These are phyloP conservation scores for Daubentonia madagascariensis DNA, from an alignment of 2,113 vertebrate species.

Conservation along the genomic window DNA sequence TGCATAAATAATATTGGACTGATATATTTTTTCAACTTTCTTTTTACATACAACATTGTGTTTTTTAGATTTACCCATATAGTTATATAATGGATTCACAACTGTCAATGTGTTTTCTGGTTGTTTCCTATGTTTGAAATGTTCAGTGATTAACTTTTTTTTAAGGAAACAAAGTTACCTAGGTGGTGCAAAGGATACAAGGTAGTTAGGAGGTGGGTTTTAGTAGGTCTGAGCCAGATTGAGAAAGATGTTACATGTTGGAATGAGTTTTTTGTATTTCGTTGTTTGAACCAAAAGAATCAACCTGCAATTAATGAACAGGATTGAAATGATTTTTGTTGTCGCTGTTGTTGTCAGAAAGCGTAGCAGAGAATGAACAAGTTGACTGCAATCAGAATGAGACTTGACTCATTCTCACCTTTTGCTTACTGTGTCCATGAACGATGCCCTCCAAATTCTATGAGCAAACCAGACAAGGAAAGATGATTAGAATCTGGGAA, in stretches of 20 bases:
- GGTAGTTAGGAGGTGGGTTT: background rate
- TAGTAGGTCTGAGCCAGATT: background rate
- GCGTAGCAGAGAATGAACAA: background rate
- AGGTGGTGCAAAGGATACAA: background rate
- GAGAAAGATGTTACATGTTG: background rate
- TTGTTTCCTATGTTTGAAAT: background rate
- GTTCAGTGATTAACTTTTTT: background rate
- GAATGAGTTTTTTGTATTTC: background rate
- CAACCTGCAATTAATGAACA: background rate
- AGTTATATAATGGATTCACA: background rate
- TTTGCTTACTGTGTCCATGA: background rate
- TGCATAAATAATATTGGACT: background rate
- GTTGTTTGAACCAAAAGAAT: background rate
- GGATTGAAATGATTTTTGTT: background rate
- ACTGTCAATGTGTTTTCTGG: background rate
- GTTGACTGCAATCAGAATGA: background rate
- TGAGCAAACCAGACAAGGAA: background rate
- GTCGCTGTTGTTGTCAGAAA: background rate
- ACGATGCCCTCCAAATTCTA: fast-evolving
- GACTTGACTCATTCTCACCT: background rate
- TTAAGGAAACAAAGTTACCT: background rate
- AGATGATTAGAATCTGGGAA: too few species aligned
- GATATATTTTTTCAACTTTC: background rate
- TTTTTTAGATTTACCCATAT: background rate
- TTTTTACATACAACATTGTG: background rate